A percentile compares a stretch with the other conserved stretches of the same genome.
These are phyloP conservation scores for Epistrophella euchroma DNA, from an alignment of 2,888 invertebrate species.

Conservation along the genomic window DNA sequence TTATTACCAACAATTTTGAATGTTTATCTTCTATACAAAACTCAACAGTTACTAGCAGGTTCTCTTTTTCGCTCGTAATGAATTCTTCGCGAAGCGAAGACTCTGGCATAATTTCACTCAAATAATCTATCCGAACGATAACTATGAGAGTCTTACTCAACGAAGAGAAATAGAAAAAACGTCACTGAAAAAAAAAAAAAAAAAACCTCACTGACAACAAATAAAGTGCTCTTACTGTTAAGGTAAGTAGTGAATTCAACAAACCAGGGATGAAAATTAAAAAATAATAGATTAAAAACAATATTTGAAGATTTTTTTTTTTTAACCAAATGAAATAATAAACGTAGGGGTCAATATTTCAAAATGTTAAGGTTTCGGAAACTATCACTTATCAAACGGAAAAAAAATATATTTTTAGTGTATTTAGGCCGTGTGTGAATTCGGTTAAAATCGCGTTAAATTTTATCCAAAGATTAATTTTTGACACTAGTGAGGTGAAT, in stretches of 20 bases:
- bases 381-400: too few species aligned
- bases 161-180: not conserved
- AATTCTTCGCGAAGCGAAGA: not conserved
- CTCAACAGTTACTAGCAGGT: not conserved
- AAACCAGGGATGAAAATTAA: not conserved
- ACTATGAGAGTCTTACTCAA: not conserved
- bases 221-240: not conserved
- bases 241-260: not conserved
- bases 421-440: too few species aligned
- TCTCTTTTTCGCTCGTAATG: not conserved
- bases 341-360: too few species aligned
- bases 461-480: too few species aligned
- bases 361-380: too few species aligned
- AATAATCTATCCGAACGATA: slow-evolving; percentile 4
- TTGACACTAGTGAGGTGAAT: too few species aligned
- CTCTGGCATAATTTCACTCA: slow-evolving; percentile 3
- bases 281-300: not conserved
- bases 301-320: too few species aligned
- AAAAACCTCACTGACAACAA: not conserved
- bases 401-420: too few species aligned
- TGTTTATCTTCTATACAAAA: slow-evolving; percentile 14
- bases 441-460: too few species aligned
- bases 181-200: not conserved
- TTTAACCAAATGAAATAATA: too few species aligned
- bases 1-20: not conserved